These are phyloP conservation scores for Alloscopus bannaensis DNA, from an alignment of 2,888 invertebrate genomes.

Conservation along the genomic window DNA sequence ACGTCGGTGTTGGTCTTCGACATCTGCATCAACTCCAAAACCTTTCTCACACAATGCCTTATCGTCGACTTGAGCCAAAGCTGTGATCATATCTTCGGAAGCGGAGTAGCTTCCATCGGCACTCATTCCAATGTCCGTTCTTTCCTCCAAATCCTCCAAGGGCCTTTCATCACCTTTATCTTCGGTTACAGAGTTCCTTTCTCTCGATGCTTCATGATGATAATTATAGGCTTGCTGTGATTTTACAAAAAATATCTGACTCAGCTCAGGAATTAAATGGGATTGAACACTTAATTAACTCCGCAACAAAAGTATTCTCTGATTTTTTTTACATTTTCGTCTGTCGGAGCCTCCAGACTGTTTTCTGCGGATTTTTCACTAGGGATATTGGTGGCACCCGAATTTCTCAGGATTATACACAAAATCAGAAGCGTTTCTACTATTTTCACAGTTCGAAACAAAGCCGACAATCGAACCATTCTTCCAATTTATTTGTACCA, in stretches of 20 bases:
- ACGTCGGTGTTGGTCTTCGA: conserved; percentile 67
- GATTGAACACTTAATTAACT: no score
- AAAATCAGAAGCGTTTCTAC: no score
- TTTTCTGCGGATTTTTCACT: no score
- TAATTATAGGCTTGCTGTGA: neutral
- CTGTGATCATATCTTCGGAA: neutral
- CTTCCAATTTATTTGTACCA: no score
- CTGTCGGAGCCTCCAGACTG: no score
- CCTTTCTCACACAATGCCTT: conserved; percentile 60
- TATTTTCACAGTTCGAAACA: no score
- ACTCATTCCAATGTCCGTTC: neutral
- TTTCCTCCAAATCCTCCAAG: neutral
- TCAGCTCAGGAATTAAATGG: no score
- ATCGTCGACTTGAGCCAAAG: conserved; percentile 15
- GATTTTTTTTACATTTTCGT: no score
- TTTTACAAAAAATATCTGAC: neutral
- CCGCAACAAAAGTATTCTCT: no score
- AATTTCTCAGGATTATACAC: no score
- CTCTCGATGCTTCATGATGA: neutral
- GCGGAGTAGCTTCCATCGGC: neutral
- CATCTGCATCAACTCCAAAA: conserved; percentile 53
- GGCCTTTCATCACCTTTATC: neutral
- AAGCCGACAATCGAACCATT: no score
- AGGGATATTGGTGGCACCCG: no score
- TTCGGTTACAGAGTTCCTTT: neutral